Evolutionary conservation across 2,113 vertebrate genomes (phyloP).

Genomic region (Trachemys scripta): DNA sequence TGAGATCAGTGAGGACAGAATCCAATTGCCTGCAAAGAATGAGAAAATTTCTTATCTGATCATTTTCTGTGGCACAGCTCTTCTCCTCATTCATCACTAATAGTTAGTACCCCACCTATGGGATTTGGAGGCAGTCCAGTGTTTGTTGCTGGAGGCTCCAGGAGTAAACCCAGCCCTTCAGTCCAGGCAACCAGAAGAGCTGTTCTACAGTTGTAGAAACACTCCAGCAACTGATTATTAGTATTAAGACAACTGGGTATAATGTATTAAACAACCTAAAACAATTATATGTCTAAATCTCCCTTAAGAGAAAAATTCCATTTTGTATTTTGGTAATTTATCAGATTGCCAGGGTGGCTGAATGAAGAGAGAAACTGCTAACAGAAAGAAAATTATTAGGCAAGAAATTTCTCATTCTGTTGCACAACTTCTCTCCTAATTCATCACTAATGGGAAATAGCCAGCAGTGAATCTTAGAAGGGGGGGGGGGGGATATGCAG

Average conservation of each 20-base stretch:
- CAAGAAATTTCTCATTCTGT: background rate
- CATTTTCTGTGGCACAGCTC: background rate
- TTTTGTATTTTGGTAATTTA: background rate
- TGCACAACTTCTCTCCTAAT: background rate
- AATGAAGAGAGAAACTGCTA: background rate
- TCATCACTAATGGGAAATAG: background rate
- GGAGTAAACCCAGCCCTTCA: background rate
- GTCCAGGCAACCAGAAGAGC: background rate
- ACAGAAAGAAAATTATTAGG: background rate
- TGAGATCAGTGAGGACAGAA: conserved; percentile 91
- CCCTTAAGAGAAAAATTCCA: background rate
- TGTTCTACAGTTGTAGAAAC: background rate
- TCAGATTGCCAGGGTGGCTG: background rate
- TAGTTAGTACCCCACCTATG: background rate
- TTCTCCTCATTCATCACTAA: background rate
- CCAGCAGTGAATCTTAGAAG: background rate
- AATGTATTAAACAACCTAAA: background rate
- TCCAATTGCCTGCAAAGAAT: conserved; percentile 85
- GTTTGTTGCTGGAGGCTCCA: background rate
- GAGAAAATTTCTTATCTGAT: background rate
- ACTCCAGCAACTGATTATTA: background rate
- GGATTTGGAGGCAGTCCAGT: rapidly evolving
- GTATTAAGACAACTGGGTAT: background rate
- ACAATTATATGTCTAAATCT: background rate
- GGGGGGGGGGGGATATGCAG: background rate